Evolutionary conservation across 2,113 vertebrate species (phyloP).

Genomic region (Promerops cafer): DNA sequence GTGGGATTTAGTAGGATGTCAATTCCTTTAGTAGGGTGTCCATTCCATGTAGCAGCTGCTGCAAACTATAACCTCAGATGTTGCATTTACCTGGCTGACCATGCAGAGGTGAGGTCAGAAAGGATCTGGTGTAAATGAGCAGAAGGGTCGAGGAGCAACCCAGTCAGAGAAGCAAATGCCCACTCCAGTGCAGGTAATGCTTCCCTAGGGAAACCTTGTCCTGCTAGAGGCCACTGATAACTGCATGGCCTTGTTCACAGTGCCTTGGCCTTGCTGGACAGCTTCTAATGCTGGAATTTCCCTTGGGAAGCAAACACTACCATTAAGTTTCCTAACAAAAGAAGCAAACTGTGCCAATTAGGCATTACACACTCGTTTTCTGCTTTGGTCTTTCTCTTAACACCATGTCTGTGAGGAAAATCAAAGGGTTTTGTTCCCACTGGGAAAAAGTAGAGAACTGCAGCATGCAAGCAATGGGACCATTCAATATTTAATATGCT

Average conservation of each 20-base stretch:
- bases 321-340: not conserved
- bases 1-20: not conserved
- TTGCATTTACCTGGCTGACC: not conserved
- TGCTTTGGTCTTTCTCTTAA: not conserved
- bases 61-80: not conserved
- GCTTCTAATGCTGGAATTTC: not conserved
- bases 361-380: not conserved
- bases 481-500: not conserved
- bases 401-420: not conserved
- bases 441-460: not conserved
- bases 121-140: not conserved
- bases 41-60: not conserved
- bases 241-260: not conserved
- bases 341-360: not conserved
- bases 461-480: not conserved
- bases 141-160: accelerated
- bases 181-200: not conserved
- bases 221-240: not conserved
- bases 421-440: not conserved
- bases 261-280: not conserved
- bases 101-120: not conserved
- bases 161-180: not conserved
- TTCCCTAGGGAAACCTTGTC: not conserved
- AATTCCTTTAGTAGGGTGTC: not conserved
- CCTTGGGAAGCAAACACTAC: not conserved